Evolutionary conservation across 2,888 invertebrate species (phyloP).

Genomic region (Synergus japonicus): DNA sequence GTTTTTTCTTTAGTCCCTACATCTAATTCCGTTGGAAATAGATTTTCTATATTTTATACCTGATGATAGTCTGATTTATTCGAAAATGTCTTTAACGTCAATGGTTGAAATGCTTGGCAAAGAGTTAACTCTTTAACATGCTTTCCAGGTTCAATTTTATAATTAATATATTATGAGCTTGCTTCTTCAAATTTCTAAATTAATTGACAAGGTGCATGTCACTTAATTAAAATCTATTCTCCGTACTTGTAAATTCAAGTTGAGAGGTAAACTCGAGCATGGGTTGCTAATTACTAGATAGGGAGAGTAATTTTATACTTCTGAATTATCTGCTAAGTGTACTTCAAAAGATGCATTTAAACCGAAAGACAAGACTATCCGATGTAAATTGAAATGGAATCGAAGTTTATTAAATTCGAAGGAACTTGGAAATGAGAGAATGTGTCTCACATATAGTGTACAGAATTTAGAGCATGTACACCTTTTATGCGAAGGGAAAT

Average conservation of each 20-base stretch:
- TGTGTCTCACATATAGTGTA: neutral
- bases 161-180: neutral
- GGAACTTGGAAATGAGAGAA: too few relatives aligned
- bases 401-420: too few relatives aligned
- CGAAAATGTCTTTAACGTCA: neutral
- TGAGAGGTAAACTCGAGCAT: neutral
- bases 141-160: too few relatives aligned
- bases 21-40: neutral
- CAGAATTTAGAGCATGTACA: neutral
- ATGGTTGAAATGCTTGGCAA: neutral
- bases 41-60: constrained; percentile 3
- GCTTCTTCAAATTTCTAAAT: neutral
- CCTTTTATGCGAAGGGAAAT: neutral
- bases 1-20: neutral
- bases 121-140: too few relatives aligned
- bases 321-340: neutral
- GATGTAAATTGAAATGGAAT: too few relatives aligned
- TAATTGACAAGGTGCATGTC: neutral
- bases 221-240: neutral
- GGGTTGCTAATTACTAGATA: too few relatives aligned
- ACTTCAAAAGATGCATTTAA: too few relatives aligned
- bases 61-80: neutral
- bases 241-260: neutral
- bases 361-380: too few relatives aligned
- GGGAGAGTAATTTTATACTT: neutral